Evolutionary conservation across 64 coral and sea anemone species (phyloP).

Genomic region (Stichodactyla helianthus): DNA sequence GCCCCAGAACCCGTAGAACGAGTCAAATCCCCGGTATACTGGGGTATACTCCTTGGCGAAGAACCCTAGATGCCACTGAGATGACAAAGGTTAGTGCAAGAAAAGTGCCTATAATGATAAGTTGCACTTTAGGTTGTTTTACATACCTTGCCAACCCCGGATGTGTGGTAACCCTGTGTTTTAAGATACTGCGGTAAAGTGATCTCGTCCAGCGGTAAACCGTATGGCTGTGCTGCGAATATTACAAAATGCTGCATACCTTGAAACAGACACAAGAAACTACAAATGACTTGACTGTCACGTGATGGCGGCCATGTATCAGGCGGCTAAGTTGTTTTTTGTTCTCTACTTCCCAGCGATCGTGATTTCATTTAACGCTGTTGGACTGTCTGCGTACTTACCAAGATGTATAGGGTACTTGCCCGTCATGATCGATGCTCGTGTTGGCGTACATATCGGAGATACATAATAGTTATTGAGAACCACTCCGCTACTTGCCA

Average conservation of each 20-base stretch:
- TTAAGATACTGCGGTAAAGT: slow-evolving; percentile 79
- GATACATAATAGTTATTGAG: slow-evolving; percentile 95
- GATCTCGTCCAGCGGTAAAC: slow-evolving; percentile 74
- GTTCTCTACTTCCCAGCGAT: neutral
- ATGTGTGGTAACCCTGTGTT: slow-evolving; percentile 69
- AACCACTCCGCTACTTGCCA: slow-evolving; percentile 89
- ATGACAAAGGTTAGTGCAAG: neutral
- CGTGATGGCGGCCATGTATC: neutral
- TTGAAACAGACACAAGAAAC: slow-evolving; percentile 1
- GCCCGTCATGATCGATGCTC: slow-evolving; percentile 88
- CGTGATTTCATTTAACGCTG: neutral
- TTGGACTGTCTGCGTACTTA: slow-evolving; percentile 22
- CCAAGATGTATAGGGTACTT: slow-evolving; percentile 94
- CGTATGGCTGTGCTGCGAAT: slow-evolving; percentile 77
- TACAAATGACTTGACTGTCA: neutral
- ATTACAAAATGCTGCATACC: slow-evolving; percentile 92
- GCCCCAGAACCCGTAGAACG: slow-evolving; percentile 83
- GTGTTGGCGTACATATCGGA: slow-evolving; percentile 88
- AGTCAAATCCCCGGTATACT: slow-evolving; percentile 72
- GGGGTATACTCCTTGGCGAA: slow-evolving; percentile 85
- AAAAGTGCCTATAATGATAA: neutral
- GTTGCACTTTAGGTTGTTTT: neutral
- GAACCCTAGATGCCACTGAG: slow-evolving; percentile 84
- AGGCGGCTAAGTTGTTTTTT: neutral
- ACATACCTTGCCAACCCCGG: slow-evolving; percentile 73